These are phyloP conservation scores for Toxotes lorentzi DNA, from an alignment of 2,797 vertebrate species.

Conservation along the genomic window DNA sequence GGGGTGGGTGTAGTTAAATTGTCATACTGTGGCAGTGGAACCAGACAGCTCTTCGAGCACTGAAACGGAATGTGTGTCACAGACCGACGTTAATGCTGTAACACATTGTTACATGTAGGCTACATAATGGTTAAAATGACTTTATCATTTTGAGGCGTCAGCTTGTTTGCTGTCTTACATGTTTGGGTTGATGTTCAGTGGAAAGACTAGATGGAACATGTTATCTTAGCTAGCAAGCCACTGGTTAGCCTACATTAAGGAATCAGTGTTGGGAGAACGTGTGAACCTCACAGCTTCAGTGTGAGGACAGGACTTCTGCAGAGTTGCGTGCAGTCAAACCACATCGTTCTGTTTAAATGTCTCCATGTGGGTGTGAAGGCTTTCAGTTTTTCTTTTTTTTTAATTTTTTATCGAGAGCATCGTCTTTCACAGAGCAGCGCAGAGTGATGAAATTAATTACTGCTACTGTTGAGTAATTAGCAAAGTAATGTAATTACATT, in stretches of 20 bases:
- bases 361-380: conserved; percentile 1
- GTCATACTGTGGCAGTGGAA: neutral
- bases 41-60: neutral
- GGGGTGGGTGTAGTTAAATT: neutral
- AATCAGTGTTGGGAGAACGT: neutral
- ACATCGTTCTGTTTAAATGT: neutral
- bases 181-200: neutral
- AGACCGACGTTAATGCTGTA: neutral
- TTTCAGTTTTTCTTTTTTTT: neutral
- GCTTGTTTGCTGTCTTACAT: neutral
- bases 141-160: neutral
- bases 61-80: neutral
- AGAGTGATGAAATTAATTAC: neutral
- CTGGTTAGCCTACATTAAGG: neutral
- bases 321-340: conserved; percentile 10
- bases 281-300: neutral
- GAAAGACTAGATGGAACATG: neutral
- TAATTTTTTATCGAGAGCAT: neutral
- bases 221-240: neutral
- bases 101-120: neutral
- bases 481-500: neutral
- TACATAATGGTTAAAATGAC: neutral
- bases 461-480: neutral
- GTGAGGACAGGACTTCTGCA: neutral
- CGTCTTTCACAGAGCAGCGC: neutral